Evolutionary conservation across 2,113 vertebrate species (phyloP), one percentile per base, ranked within the genome.

Genomic region (Microtus oregoni): DNA sequence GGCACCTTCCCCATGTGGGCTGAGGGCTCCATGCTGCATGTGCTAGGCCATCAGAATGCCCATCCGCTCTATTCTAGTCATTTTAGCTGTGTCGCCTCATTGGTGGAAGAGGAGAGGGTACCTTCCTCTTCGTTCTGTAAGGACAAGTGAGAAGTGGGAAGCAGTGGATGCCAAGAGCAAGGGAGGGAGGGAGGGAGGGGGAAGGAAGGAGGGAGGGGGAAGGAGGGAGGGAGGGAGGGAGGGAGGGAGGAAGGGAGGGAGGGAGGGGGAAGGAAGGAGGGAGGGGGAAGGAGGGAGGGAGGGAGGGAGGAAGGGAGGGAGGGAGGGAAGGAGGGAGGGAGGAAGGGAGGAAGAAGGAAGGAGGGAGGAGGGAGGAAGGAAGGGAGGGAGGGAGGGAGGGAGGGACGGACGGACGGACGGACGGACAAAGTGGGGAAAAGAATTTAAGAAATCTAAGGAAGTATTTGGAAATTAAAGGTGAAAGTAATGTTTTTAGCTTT

Each of bases 1-100:
- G 72, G 58, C 55, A 24, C 13, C 70, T 67, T 38, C 47, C 12
- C 20, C 12, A 55, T 20, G 32, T 3, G 50, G 50, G 15, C 1
- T 11, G 2, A 2, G 6, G 76, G 41, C 30, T n/a, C 50, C 38
- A 17, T 0, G 0, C 3, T 50, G 7, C 67, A 87, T 44, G 3
- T 3, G 65, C 30, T 72, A 19, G 35, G 8, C 50, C 0, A 0
- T n/a, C 38, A 70, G 28, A 73, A 35, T 24, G 47, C 35, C 19
- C 26, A 32, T 3, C 35, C 32, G 28, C 38, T 6, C 3, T 28
- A 9, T 38, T 76, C 67, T n/a, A 38, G 58, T 52, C 32, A 7
- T 2, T 44, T 70, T 9, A n/a, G 41, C n/a, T 20, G 7, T 70
- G 55, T 44, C 20, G 9, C 24, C 75, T 94, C 17, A 8, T 28